Base-by-base conservation (phyloP, 64 coral and sea anemone species). In the Montipora sp. region DNA sequence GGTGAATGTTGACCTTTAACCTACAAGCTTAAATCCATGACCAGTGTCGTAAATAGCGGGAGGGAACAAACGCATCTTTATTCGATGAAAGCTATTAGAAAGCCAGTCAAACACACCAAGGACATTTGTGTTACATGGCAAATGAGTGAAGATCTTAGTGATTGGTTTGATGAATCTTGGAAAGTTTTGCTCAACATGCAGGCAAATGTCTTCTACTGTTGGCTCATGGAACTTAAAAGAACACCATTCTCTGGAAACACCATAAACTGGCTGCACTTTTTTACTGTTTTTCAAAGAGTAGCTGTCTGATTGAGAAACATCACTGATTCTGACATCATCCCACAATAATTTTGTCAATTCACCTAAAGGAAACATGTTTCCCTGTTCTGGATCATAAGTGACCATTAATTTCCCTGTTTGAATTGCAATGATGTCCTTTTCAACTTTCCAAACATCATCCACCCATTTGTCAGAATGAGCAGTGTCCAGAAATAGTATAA, bases 161-260 rank as follows among this genome's bases (percentile, higher is more conserved):
- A 98, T 89, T 80, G 96, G 96, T 88, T 95, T 88, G 46, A 98
- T 95, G 74, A 98, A 92, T 36, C 89, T 80, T 8, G 96, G 96
- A 49, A 98, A 98, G 48, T 98, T 94, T 78, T 98, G 88, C 27
- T 95, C 96, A 24, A 98, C 89, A 79, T 98, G 93, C 43, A 89
- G 89, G 47, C 92, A 76, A 68, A 98, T 98, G 67, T 98, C 96
- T 75, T 98, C 75, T 60, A 89, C 80, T 20, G 93, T 98, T 48
- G 96, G 96, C 49, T 95, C 92, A 84, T 98, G 96, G 60, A 98
- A 98, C 48, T 98, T 92, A 65, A 98, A 98, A 86, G 90, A 93
- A 83, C 93, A 94, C 93, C 93, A 98, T 50, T 98, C 90, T 55
- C 77, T 92, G 57, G 96, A 95, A 48, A 98, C 96, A 14, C 96